A percentile compares a stretch with the other conserved stretches of the same genome.
Conservation (phyloP, 2,797 vertebrate species). For the Pseudochromis fuscus region DNA sequence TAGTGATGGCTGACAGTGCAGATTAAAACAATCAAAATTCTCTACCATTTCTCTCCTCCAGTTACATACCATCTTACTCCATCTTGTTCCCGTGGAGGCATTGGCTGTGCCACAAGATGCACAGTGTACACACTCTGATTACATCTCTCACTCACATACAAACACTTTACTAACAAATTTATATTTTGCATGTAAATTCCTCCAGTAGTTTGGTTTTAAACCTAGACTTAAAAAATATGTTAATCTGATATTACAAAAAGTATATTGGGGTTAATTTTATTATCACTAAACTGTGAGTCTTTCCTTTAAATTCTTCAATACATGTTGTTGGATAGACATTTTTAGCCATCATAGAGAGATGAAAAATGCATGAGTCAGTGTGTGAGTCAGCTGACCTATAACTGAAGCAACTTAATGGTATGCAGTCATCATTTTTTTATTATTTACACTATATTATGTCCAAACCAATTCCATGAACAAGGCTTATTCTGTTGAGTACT, state of each 20-base stretch:
- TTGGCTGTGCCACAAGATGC: conserved; percentile 13
- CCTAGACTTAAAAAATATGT: too few relatives aligned
- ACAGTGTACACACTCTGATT: conserved; percentile 3
- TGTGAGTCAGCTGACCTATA: not conserved
- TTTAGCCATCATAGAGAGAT: not conserved
- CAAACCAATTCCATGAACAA: not conserved
- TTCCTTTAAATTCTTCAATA: too few relatives aligned
- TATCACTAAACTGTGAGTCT: too few relatives aligned
- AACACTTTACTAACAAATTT: conserved; percentile 26
- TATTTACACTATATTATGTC: not conserved
- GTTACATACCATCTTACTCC: conserved; percentile 37
- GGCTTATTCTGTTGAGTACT: not conserved
- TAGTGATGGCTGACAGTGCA: conserved; percentile 76
- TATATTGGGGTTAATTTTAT: too few relatives aligned
- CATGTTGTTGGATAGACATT: not conserved
- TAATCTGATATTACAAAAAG: too few relatives aligned
- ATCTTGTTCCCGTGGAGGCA: conserved; percentile 37
- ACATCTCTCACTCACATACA: conserved; percentile 20
- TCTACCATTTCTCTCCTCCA: conserved; percentile 54
- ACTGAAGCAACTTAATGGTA: not conserved
- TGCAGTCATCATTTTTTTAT: not conserved
- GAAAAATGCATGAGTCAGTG: not conserved
- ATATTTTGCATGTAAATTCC: conserved; percentile 7
- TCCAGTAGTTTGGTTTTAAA: not conserved
- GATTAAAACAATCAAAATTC: conserved; percentile 81